phyloP scores from a whole-genome alignment of 2,797 vertebrate genomes.

The Pterois miles region DNA sequence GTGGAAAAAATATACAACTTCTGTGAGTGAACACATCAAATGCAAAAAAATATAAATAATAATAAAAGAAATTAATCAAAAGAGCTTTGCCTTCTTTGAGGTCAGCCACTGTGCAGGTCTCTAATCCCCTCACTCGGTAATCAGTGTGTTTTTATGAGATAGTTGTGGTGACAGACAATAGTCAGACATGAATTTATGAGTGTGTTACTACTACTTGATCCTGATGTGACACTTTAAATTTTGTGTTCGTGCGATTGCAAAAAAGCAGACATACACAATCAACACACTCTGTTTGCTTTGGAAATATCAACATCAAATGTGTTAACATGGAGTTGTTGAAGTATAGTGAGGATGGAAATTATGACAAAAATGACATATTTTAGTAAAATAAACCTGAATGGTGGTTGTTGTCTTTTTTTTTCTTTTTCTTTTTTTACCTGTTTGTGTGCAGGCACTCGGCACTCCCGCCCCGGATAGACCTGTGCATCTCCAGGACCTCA shows the following conservation, averaged over 20 bases:
- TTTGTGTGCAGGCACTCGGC: conserved; percentile 99
- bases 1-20: conserved; percentile 55
- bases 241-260: conserved; percentile 37
- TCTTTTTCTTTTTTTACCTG: conserved; percentile 88
- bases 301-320: conserved; percentile 21
- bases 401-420: conserved; percentile 14
- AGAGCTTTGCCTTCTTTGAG: conserved; percentile 53
- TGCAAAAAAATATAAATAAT: conserved; percentile 31
- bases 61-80: conserved; percentile 43
- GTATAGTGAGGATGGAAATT: conserved; percentile 52
- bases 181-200: conserved; percentile 19
- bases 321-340: conserved; percentile 68
- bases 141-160: conserved; percentile 10
- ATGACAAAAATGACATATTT: conserved; percentile 27
- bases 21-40: conserved; percentile 60
- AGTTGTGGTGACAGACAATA: neutral
- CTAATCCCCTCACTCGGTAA: conserved; percentile 39
- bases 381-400: conserved; percentile 49
- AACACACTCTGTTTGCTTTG: neutral
- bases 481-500: conserved; percentile 98
- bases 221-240: conserved; percentile 8
- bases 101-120: conserved; percentile 35
- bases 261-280: conserved; percentile 25
- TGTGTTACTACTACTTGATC: neutral
- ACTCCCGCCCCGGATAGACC: conserved; percentile 98